Base-by-base conservation (phyloP, 2,888 invertebrate genomes). In the Melieria crassipennis region DNA sequence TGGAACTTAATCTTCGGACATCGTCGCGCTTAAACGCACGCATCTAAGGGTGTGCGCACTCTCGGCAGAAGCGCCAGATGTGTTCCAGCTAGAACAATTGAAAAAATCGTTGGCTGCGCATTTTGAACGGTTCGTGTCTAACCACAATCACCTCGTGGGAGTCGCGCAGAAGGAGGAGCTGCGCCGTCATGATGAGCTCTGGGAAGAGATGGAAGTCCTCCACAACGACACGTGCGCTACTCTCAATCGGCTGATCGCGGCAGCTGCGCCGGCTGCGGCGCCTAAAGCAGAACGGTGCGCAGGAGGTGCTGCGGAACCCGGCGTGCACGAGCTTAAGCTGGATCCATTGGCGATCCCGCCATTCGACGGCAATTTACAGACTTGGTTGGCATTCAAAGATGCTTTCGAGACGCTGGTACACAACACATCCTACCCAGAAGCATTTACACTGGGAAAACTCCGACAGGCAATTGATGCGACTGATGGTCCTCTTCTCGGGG, bases 361-460 rank as follows among this genome's bases (percentile, higher is more conserved):
- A 5, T 67, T 69, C 65, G 65, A 66, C 42, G 71, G 69, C n/a
- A 46, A 64, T 3, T 57, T 71, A 1, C 67, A 63, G 10, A 71
- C 61, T 13, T 74, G 71, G 71, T 45, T 73, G n/a, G 68, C 65
- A 5, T 73, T 73, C 67, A 62, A 65, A 45, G 70, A 73, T 45
- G 47, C 68, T 9, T 69, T 62, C 55, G 68, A 70, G 43, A 70
- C 67, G 61, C 58, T 73, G 7, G 66, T 66, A 5, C 69, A 69
- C 46, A 45, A 57, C 13, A 9, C 56, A 5, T 30, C 50, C 11
- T 48, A 42, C 13, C 65, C 60, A n/a, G 60, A 71, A 52, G 70
- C 70, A n/a, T 74, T 68, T 52, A 74, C 69, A 46, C 61, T 74
- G 10, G 67, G 74, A 57, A 74, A 71, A 52, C 68, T 74, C 6